Evolutionary conservation across 2,888 invertebrate species (phyloP), one percentile per base, ranked within the genome.

Genomic region (Agonopterix alstromeriana): DNA sequence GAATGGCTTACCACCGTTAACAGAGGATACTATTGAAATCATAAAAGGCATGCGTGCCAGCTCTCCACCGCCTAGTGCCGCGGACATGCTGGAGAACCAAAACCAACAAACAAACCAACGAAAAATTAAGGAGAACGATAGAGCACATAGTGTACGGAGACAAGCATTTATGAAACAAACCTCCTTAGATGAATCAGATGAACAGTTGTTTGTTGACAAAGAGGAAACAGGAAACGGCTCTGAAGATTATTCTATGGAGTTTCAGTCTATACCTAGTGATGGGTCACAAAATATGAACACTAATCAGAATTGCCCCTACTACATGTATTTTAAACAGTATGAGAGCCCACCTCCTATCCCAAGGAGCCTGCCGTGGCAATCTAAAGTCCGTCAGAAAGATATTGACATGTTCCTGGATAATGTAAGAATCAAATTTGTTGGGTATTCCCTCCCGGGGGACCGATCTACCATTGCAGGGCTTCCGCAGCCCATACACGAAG

Each of bases 401-500:
- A 93, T 99, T 53, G 98, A 98, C 68, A 91, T 92, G 71, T 99
- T 98, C 78, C 82, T 99, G 57, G 97, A 98, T 69, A 94, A 94
- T 73, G 96, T 97, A 0, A 89, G 98, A 53, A 91, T 95, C 54
- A 99, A 99, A 87, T 99, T 99, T 90, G 95, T 99, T 54, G 98
- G 98, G 0, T 99, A 97, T 76, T 95, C 95, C 48, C 90, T 99
- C 45, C 94, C 93, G 55, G 94, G 94, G 27, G 98, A 99, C 74
- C 90, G 94, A 49, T 93, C 93, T 53, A 98, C 98, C 47, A 90
- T 98, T 56, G 98, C 98, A 48, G 99, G 99, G 1, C 87, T 99
- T 49, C 99, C 99, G 0, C 95, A 96, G 65, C 98, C 99, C 0
- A 98, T 99, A 66, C 97, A 97, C 72, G 98, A 99, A 84, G 98